A percentile compares a stretch with the other conserved stretches of the same genome.
Evolutionary conservation across 2,113 vertebrate species (phyloP).

Genomic region (Alethe diademata): DNA sequence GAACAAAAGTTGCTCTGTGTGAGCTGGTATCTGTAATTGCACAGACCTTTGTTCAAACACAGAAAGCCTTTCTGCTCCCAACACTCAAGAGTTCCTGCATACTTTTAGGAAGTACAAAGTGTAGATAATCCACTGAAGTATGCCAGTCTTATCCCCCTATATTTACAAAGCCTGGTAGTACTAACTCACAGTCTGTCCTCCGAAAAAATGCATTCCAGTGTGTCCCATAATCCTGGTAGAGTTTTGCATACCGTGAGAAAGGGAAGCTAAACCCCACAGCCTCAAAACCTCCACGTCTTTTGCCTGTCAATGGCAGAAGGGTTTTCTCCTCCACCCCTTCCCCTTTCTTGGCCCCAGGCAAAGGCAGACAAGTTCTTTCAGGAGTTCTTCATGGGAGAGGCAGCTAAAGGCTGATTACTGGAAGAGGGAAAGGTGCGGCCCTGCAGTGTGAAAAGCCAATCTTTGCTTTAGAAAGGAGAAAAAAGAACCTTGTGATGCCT

Average conservation of each 20-base stretch:
- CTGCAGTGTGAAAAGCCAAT: conserved; percentile 30
- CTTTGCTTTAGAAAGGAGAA: conserved; percentile 21
- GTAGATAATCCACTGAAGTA: conserved; percentile 49
- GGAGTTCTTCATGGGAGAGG: conserved; percentile 21
- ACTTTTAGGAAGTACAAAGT: conserved; percentile 43
- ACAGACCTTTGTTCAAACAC: conserved; percentile 44
- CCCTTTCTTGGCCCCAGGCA: conserved; percentile 17
- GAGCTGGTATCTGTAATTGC: conserved; percentile 18
- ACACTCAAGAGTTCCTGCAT: background rate
- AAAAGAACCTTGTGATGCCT: conserved; percentile 37
- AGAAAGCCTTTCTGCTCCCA: conserved; percentile 21
- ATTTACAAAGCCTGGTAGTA: conserved; percentile 14
- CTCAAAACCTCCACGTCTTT: background rate
- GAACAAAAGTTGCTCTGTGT: conserved; percentile 58
- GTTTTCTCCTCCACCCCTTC: conserved; percentile 30
- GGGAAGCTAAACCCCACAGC: background rate
- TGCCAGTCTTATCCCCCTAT: background rate
- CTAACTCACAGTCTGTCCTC: background rate
- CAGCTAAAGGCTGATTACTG: conserved; percentile 1
- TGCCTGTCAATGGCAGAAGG: background rate
- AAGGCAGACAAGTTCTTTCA: conserved; percentile 50
- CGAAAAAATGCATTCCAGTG: background rate
- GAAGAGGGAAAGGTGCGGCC: conserved; percentile 32
- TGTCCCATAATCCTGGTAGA: background rate
- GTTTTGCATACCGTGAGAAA: background rate